Evolutionary conservation across 2,888 invertebrate species (phyloP).

Genomic region (Synergus japonicus): DNA sequence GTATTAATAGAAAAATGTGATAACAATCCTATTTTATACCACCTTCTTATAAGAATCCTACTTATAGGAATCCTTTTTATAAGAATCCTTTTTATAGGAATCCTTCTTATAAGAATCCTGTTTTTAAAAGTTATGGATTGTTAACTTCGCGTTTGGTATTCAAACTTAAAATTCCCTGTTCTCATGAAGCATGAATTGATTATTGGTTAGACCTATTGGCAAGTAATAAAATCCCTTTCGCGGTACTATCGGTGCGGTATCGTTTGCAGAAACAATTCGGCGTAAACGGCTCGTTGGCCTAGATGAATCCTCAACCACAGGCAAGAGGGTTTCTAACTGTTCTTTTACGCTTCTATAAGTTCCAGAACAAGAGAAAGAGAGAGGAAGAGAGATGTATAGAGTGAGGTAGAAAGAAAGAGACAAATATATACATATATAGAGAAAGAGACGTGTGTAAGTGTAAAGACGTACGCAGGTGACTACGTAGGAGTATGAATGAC

Average conservation of each 20-base stretch:
- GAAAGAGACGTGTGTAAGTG: conserved; percentile 43
- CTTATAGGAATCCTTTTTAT: not conserved
- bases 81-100: not conserved
- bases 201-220: not conserved
- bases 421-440: too few species aligned
- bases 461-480: conserved; percentile 60
- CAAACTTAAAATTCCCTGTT: not conserved
- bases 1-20: not conserved
- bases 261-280: conserved; percentile 52
- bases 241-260: conserved; percentile 41
- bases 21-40: not conserved
- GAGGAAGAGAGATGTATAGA: conserved; percentile 33
- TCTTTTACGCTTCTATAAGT: conserved; percentile 67
- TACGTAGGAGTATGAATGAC: conserved; percentile 73
- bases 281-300: conserved; percentile 49
- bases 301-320: conserved; percentile 51
- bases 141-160: not conserved
- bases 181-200: not conserved
- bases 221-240: conserved; percentile 47
- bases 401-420: too few species aligned
- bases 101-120: too few species aligned
- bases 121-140: not conserved
- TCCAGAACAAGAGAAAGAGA: conserved; percentile 51
- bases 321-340: conserved; percentile 67
- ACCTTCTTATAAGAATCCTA: not conserved